Evolutionary conservation across 2,888 invertebrate genomes (phyloP).

Genomic region (Emmelina monodactyla): DNA sequence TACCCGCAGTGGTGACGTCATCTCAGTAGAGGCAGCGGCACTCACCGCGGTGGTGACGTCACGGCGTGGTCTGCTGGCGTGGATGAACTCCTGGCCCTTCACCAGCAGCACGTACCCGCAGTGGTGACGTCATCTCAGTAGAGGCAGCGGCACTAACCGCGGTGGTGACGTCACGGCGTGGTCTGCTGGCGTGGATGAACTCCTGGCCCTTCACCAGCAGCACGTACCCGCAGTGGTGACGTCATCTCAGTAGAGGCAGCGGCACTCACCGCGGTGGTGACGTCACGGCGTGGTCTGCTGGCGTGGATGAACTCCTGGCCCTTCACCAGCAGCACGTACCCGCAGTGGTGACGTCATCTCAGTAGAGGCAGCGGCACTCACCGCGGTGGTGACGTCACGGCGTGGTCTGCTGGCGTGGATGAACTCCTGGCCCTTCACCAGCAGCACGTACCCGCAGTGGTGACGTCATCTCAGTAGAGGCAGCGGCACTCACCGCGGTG

Average conservation of each 20-base stretch:
- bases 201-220: slow-evolving; percentile 80
- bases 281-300: slow-evolving; percentile 25
- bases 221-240: slow-evolving; percentile 84
- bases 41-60: slow-evolving; percentile 30
- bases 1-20: slow-evolving; percentile 86
- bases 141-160: too few relatives aligned
- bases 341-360: too few relatives aligned
- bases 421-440: slow-evolving; percentile 83
- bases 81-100: slow-evolving; percentile 82
- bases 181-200: slow-evolving; percentile 69
- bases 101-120: slow-evolving; percentile 85
- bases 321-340: slow-evolving; percentile 81
- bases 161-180: slow-evolving; percentile 23
- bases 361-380: too few relatives aligned
- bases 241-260: too few relatives aligned
- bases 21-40: too few relatives aligned
- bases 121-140: too few relatives aligned
- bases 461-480: too few relatives aligned
- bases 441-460: slow-evolving; percentile 81
- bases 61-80: slow-evolving; percentile 33
- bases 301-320: slow-evolving; percentile 79
- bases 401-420: slow-evolving; percentile 59
- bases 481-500: slow-evolving; percentile 32
- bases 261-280: slow-evolving; percentile 31
- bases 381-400: slow-evolving; percentile 26